Conservation (phyloP, 35 echinoderm and acorn worm genomes). For the Lytechinus variegatus region DNA sequence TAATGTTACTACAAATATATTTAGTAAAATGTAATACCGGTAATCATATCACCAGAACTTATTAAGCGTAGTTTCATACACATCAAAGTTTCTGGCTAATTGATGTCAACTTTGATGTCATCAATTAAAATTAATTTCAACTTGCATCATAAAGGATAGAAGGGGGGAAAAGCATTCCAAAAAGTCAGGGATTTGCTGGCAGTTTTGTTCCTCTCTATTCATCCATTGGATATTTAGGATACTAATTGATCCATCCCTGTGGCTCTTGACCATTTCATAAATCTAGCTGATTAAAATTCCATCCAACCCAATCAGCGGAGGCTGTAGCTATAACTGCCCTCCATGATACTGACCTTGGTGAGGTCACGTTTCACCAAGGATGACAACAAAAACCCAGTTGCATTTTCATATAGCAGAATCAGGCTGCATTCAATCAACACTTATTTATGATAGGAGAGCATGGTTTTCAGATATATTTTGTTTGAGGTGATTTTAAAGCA, state of each 20-base stretch:
- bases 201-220: background rate
- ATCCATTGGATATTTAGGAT: background rate
- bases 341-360: background rate
- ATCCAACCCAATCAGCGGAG: background rate
- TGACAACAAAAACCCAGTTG: background rate
- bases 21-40: too few relatives aligned
- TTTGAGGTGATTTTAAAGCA: too few relatives aligned
- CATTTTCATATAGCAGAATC: background rate
- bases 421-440: too few relatives aligned
- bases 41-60: too few relatives aligned
- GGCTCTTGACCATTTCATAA: constrained; percentile 10
- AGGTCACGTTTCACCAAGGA: background rate
- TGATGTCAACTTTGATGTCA: background rate
- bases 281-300: constrained; percentile 13
- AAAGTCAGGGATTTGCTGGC: background rate
- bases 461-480: too few relatives aligned
- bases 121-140: background rate
- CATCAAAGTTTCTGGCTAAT: background rate
- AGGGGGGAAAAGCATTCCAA: background rate
- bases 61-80: too few relatives aligned
- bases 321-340: background rate
- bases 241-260: background rate
- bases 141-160: background rate
- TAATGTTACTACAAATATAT: too few relatives aligned
- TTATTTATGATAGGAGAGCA: too few relatives aligned